Evolutionary conservation across 2,113 vertebrate genomes (phyloP), one percentile per base, ranked within the genome.

Genomic region (Strix aluco): DNA sequence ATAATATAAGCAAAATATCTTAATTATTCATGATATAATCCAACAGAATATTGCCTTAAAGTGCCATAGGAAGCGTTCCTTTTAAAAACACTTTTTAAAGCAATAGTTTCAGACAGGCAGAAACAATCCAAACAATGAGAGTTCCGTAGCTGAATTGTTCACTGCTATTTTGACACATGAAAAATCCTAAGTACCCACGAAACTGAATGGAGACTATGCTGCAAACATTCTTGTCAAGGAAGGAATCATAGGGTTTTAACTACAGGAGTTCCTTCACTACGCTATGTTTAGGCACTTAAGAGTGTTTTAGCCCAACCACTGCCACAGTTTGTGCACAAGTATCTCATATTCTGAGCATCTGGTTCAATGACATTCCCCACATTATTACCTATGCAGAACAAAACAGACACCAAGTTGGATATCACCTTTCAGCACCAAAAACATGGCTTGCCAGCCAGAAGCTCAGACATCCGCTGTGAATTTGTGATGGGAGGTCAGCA

Each of bases 281-380:
- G 21, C 15, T 38, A 11, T 7, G 5, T 19, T 62, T 18, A 62
- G 36, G 61, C 25, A 52, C 59, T 73, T 32, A 0, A 0, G 5
- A 55, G 15, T 32, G 21, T 65, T 90, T 55, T 59, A 47, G 15
- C 26, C 36, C 38, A 88, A 46, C 21, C 27, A 15, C 19, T 36
- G 57, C 13, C 25, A n/a, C 34, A 65, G 18, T 34, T 65, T 77
- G 54, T 38, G 19, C 46, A 40, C 5, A 25, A 36, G 15, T 19
- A 27, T 9, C 21, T 85, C 44, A 49, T 10, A 49, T 21, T 79
- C 23, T 11, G 7, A 91, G n/a, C 34, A 58, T 13, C 10, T 34
- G 13, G 13, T 30, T 66, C 20, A 9, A 2, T 32, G 17, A 82
- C 9, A 36, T 25, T 77, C 21, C n/a, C 23, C 46, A 69, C 26